These are phyloP conservation scores for Nephotettix cincticeps DNA, from an alignment of 1,140 invertebrate species.

Conservation along the genomic window DNA sequence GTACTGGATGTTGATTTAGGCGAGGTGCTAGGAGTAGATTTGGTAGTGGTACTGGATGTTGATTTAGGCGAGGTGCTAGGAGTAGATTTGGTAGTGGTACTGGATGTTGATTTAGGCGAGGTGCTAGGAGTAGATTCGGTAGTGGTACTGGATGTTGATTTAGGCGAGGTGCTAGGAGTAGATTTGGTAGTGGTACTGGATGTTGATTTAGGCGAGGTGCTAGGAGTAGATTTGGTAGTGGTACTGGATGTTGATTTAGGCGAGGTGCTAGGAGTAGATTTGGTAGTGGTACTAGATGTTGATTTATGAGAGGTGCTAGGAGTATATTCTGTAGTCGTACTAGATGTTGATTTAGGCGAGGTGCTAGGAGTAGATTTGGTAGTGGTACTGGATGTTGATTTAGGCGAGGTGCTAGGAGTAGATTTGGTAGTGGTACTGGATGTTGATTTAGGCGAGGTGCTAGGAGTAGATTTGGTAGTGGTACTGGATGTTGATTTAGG, in stretches of 20 bases:
- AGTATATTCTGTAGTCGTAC: slow-evolving; percentile 1
- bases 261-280: background rate
- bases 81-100: background rate
- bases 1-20: background rate
- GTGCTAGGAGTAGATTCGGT: background rate
- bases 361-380: too few species aligned
- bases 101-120: background rate
- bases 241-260: background rate
- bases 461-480: too few species aligned
- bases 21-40: background rate
- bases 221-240: background rate
- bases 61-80: background rate
- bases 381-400: too few species aligned
- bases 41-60: background rate
- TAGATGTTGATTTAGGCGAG: background rate
- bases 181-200: background rate
- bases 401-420: too few species aligned
- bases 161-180: background rate
- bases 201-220: background rate
- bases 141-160: background rate
- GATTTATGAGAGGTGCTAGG: background rate
- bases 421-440: too few species aligned
- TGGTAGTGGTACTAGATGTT: background rate
- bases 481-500: too few species aligned
- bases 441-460: too few species aligned